Conservation (phyloP, 2,113 vertebrate genomes). For the Choloepus hoffmanni region DNA sequence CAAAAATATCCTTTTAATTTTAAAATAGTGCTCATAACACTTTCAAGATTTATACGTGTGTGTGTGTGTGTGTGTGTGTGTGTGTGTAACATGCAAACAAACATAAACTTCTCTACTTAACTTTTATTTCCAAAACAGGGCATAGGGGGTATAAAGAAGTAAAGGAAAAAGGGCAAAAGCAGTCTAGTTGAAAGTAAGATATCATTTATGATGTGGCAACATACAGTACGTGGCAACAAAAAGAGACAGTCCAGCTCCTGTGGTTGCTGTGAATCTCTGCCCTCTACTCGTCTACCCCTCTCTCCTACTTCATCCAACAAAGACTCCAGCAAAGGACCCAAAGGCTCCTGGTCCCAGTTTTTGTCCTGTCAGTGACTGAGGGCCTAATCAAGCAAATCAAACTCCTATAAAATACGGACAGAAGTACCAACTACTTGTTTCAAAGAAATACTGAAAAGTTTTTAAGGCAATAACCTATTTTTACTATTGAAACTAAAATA, state of each 20-base stretch:
- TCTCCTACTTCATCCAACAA: neutral
- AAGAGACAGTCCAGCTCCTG: neutral
- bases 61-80: too few relatives aligned
- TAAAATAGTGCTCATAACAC: neutral
- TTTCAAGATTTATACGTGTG: neutral
- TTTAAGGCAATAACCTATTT: neutral
- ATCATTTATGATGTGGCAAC: neutral
- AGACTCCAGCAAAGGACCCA: neutral
- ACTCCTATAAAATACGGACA: neutral
- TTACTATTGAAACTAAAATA: neutral
- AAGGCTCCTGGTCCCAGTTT: neutral
- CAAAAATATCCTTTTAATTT: slow-evolving; percentile 39
- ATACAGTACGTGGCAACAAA: neutral
- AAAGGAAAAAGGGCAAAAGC: neutral
- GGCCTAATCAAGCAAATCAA: neutral
- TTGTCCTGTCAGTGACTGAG: neutral
- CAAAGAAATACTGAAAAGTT: neutral
- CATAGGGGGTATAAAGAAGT: neutral
- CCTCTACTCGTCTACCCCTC: neutral
- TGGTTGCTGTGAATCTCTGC: neutral
- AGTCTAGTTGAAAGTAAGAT: neutral
- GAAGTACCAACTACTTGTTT: neutral
- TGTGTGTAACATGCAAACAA: neutral
- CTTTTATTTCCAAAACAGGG: neutral
- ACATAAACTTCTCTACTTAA: neutral